Conservation (phyloP, 2,888 invertebrate genomes). For the Ophioninae sp. region DNA sequence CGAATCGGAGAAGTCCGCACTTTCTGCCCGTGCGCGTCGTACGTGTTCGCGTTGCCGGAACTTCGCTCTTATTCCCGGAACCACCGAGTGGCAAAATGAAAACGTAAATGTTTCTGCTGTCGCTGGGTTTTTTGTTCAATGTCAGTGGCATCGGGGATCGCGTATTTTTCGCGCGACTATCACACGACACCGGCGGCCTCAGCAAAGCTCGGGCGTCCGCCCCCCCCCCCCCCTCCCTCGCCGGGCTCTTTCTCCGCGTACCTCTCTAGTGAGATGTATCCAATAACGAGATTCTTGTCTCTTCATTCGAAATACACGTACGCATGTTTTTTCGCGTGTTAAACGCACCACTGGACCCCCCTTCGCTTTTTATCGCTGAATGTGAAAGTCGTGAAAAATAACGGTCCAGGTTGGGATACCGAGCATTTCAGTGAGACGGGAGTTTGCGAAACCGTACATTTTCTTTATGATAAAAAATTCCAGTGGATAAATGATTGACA, state of each 20-base stretch:
- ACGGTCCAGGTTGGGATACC: neutral
- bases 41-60: constrained; percentile 75
- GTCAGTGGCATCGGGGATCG: constrained; percentile 63
- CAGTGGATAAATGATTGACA: neutral
- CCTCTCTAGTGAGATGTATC: constrained; percentile 49
- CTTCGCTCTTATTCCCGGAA: constrained; percentile 76
- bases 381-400: constrained; percentile 11
- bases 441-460: neutral
- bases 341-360: constrained; percentile 25
- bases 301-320: constrained; percentile 40
- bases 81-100: constrained; percentile 55
- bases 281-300: constrained; percentile 61
- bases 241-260: constrained; percentile 2
- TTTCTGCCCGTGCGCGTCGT: constrained; percentile 60
- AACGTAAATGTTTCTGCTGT: constrained; percentile 70
- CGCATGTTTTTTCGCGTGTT: constrained; percentile 58
- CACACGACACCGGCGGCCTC: constrained; percentile 51
- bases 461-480: neutral
- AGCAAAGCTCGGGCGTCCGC: too few species aligned
- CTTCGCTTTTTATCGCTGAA: constrained; percentile 11
- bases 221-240: too few species aligned
- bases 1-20: constrained; percentile 48
- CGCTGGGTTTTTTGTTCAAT: constrained; percentile 71
- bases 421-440: neutral
- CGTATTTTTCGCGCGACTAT: constrained; percentile 54